Conservation (phyloP, 2,797 vertebrate species). For the Lepilemur septentrionalis region DNA sequence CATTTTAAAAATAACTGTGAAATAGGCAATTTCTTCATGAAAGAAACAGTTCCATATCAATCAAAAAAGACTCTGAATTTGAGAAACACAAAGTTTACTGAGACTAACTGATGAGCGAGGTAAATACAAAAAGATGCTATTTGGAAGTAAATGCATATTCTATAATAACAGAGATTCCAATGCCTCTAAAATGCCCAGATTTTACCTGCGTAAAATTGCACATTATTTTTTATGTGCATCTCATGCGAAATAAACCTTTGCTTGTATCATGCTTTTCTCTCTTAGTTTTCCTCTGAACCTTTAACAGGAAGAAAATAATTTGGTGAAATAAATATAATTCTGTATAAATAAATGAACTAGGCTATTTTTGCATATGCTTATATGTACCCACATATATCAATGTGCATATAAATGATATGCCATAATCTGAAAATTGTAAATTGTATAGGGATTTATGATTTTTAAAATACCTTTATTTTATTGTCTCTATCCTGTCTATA, state of each 20-base stretch:
- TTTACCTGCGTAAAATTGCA: background rate
- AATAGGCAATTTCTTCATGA: background rate
- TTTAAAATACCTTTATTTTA: background rate
- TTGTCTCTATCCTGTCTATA: background rate
- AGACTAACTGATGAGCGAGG: slow-evolving; percentile 79
- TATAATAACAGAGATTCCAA: slow-evolving; percentile 78
- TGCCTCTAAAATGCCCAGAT: background rate
- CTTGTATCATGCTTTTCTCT: background rate
- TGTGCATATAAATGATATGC: background rate
- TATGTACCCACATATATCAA: background rate
- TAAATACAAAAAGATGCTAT: slow-evolving; percentile 78
- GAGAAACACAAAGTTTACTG: slow-evolving; percentile 69
- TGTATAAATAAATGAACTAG: background rate
- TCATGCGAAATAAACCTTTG: background rate
- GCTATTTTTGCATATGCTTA: slow-evolving; percentile 20
- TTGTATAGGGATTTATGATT: background rate
- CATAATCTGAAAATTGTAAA: background rate
- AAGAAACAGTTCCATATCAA: background rate
- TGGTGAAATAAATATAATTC: background rate
- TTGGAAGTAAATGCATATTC: slow-evolving; percentile 85
- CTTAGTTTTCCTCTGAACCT: background rate
- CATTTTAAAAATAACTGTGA: background rate
- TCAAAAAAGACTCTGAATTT: slow-evolving; percentile 76
- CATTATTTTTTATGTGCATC: background rate
- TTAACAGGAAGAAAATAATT: background rate